Conservation (phyloP, 30 jellyfish, hydroid and myxozoan genomes). For the Aurelia sp. region DNA sequence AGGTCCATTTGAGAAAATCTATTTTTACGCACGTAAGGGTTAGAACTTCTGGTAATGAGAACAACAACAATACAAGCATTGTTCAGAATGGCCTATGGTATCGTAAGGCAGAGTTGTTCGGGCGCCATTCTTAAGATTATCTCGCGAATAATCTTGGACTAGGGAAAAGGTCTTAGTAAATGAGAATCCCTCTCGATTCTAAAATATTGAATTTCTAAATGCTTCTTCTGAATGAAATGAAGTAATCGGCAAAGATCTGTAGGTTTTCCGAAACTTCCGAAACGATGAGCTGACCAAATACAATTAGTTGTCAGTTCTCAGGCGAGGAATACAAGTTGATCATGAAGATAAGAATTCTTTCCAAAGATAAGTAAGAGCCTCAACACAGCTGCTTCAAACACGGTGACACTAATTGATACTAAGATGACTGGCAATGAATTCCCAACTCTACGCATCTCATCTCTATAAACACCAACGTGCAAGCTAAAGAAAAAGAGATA, state of each 20-base stretch:
- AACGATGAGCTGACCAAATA: constrained; percentile 11
- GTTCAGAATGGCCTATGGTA: background rate
- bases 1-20: no score
- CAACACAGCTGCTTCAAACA: constrained; percentile 27
- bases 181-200: constrained; percentile 39
- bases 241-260: constrained; percentile 16
- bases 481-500: no score
- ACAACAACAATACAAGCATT: background rate
- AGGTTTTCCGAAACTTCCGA: constrained; percentile 46
- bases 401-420: no score
- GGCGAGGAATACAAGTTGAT: constrained; percentile 9
- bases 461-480: no score
- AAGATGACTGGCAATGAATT: no score
- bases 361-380: constrained; percentile 16
- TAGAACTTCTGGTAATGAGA: background rate
- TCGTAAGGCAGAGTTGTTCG: background rate
- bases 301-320: constrained; percentile 43
- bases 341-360: constrained; percentile 20
- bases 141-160: constrained; percentile 38
- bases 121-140: constrained; percentile 56
- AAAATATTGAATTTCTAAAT: background rate
- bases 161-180: constrained; percentile 15
- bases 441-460: no score
- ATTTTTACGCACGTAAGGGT: background rate
- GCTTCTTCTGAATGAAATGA: constrained; percentile 20